These are phyloP conservation scores for Neopipo cinnamomea DNA, from an alignment of 2,113 vertebrate genomes.

Conservation along the genomic window DNA sequence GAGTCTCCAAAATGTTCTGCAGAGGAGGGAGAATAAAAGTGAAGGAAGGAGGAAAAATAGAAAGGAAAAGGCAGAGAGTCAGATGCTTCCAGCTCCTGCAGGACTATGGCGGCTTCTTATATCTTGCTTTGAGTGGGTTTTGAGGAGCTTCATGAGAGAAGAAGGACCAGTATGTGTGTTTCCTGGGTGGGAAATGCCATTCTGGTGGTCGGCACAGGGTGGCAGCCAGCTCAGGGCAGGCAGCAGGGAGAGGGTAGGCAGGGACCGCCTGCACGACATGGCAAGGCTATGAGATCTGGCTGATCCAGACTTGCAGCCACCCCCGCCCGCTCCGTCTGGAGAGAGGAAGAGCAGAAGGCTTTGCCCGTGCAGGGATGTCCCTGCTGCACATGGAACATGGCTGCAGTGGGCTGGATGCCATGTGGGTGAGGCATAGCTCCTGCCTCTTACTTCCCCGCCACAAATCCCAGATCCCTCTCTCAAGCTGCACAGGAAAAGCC, in stretches of 20 bases:
- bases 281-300: not conserved
- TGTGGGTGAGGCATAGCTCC: not conserved
- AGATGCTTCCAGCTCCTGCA: not conserved
- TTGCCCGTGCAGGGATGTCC: not conserved
- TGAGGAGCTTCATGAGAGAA: not conserved
- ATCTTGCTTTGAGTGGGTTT: not conserved
- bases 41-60: not conserved
- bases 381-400: accelerated
- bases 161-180: accelerated
- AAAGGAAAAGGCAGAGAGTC: not conserved
- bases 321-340: not conserved
- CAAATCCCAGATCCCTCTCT: not conserved
- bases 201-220: not conserved
- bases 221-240: accelerated
- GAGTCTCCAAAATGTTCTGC: conserved; percentile 14
- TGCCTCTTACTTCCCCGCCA: not conserved
- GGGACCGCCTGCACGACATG: not conserved
- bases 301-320: not conserved
- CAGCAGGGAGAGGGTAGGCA: not conserved
- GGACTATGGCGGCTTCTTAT: not conserved
- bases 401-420: not conserved
- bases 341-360: not conserved
- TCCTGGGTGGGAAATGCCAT: not conserved
- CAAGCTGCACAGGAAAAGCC: not conserved
- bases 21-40: not conserved